Evolutionary conservation across 1,140 invertebrate genomes (phyloP).

Genomic region (Drosophila malerkotliana): DNA sequence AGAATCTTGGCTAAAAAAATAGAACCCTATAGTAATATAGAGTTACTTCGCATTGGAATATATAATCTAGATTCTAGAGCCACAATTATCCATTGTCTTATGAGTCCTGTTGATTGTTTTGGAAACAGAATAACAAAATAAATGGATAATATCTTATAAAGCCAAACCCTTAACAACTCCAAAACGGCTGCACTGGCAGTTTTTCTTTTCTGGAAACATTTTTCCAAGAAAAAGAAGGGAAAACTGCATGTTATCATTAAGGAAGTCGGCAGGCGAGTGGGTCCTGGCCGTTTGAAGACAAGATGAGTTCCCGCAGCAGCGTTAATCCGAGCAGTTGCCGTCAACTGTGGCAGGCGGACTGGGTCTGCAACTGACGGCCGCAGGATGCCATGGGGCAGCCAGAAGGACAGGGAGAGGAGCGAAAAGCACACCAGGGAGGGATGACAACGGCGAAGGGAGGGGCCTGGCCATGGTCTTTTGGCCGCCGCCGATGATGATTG

Average conservation of each 20-base stretch:
- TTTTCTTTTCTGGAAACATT: slow-evolving; percentile 36
- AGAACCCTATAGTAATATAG: not conserved
- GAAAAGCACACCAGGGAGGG: not conserved
- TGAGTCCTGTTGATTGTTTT: not conserved
- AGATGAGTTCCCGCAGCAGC: slow-evolving; percentile 10
- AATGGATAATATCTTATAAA: not conserved
- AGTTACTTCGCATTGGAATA: too few species aligned
- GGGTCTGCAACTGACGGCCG: slow-evolving; percentile 62
- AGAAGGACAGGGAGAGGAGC: too few species aligned
- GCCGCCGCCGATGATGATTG: slow-evolving; percentile 74
- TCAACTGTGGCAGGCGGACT: slow-evolving; percentile 44
- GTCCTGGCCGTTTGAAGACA: slow-evolving; percentile 19
- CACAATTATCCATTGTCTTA: too few species aligned
- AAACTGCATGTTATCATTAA: slow-evolving; percentile 71
- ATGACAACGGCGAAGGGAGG: slow-evolving; percentile 2
- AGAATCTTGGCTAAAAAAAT: not conserved
- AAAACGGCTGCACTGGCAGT: not conserved
- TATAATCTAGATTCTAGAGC: too few species aligned
- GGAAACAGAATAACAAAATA: not conserved
- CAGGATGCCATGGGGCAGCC: slow-evolving; percentile 20
- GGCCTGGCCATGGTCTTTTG: slow-evolving; percentile 42
- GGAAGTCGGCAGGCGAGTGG: slow-evolving; percentile 29
- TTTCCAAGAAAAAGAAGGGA: slow-evolving; percentile 11
- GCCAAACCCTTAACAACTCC: too few species aligned
- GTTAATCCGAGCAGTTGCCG: slow-evolving; percentile 2